Base-by-base conservation (phyloP, 2,888 invertebrate species). In the Pristionchus japonicus region DNA sequence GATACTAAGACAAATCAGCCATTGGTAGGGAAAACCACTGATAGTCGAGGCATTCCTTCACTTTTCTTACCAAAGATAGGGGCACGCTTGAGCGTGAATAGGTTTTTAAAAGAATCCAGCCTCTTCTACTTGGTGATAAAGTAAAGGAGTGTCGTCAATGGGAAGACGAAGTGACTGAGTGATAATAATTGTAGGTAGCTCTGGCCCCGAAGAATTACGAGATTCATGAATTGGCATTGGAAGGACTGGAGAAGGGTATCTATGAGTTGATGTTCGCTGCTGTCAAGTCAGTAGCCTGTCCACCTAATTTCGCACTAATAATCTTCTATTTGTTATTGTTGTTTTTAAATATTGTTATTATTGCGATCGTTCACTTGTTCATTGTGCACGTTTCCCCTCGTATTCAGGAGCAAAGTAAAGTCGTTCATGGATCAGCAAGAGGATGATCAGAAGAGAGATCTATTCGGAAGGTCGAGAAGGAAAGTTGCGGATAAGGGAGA, bases 361-460 rank as follows among this genome's bases (percentile, higher is more conserved):
- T 17, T 52, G 23, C 2, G 4, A 52, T 20, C 1, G 52, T 20
- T 52, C 23, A 52, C 23, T 52, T 52, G 52, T 49, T 49, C 1
- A 49, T 49, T 49, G 13, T 13, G 23, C 20, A 57, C 31, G 34
- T 34, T 57, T 70, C 37, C n/a, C n/a, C 3, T n/a, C n/a, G n/a
- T 9, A 87, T 93, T 34, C 89, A 95, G 94, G 89, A 93, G 94
- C 34, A 93, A 94, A 17, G 92, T 95, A 64, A 93, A 93, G 77
- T 93, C 94, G 52, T 94, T 95, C 89, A 91, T 95, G 52, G 91
- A 92, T 34, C 90, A 94, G 34, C 95, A 95, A 88, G 94, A 94
- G 77, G 87, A 87, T 17, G 88, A 84, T 13, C 40, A 70, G 47
- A 82, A 89, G 37, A 84, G 31, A 3, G 88, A 89, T 15, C 61